These are phyloP conservation scores for Drosophila ogumai DNA, from an alignment of 1,140 invertebrate genomes.

Conservation along the genomic window DNA sequence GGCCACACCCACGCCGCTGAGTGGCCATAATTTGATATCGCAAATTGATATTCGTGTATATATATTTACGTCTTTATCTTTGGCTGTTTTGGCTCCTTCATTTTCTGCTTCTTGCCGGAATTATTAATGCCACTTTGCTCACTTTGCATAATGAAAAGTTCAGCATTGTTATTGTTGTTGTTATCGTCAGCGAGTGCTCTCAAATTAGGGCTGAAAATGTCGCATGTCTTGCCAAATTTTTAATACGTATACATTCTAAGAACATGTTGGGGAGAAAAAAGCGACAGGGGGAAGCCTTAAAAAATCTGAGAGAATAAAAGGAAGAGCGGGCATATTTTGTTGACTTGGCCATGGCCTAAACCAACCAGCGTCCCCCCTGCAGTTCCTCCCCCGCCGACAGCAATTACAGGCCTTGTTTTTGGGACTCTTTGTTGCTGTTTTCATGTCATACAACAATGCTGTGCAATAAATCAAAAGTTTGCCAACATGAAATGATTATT, in stretches of 20 bases:
- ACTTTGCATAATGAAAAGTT: slow-evolving; percentile 76
- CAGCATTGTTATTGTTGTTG: slow-evolving; percentile 43
- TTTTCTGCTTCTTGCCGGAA: slow-evolving; percentile 28
- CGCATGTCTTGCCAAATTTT: slow-evolving; percentile 62
- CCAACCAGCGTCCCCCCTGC: background rate
- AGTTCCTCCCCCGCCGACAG: slow-evolving; percentile 24
- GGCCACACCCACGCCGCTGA: slow-evolving; percentile 21
- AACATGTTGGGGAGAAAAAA: slow-evolving; percentile 22
- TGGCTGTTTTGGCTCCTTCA: slow-evolving; percentile 19
- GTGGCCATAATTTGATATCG: slow-evolving; percentile 43
- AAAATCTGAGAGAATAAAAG: slow-evolving; percentile 28
- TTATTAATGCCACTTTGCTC: slow-evolving; percentile 60
- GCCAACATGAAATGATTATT: slow-evolving; percentile 54
- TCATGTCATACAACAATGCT: slow-evolving; percentile 63
- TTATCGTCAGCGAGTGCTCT: slow-evolving; percentile 54
- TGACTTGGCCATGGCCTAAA: slow-evolving; percentile 38
- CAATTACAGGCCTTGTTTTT: slow-evolving; percentile 50
- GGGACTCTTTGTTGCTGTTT: slow-evolving; percentile 36
- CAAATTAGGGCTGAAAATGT: slow-evolving; percentile 69
- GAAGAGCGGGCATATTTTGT: slow-evolving; percentile 18
- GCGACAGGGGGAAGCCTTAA: slow-evolving; percentile 9
- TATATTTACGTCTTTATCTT: slow-evolving; percentile 37
- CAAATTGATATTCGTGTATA: slow-evolving; percentile 34
- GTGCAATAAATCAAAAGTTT: slow-evolving; percentile 75
- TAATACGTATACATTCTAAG: slow-evolving; percentile 34